Conservation (phyloP, 2,888 invertebrate genomes). For the Epistrophe grossulariae region DNA sequence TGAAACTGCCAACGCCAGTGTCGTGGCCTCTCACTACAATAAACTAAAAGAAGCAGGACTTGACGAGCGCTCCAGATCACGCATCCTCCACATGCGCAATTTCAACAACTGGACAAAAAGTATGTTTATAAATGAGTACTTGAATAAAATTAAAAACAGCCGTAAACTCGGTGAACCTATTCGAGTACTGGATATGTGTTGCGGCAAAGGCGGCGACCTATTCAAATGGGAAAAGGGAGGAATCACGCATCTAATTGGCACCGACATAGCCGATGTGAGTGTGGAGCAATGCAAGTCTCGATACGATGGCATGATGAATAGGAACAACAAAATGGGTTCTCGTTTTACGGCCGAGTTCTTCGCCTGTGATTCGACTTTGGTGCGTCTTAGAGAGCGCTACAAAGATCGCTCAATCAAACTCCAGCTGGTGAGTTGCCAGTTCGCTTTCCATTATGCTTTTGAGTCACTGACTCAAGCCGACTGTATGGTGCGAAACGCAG, state of each 20-base stretch:
- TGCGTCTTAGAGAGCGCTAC: constrained; percentile 90
- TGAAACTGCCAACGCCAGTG: constrained; percentile 79
- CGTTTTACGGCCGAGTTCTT: constrained; percentile 95
- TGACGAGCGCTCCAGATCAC: constrained; percentile 91
- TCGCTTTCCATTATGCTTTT: constrained; percentile 98
- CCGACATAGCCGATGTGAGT: constrained; percentile 96
- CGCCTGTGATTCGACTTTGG: constrained; percentile 95
- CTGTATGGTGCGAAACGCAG: constrained; percentile 95
- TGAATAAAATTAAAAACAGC: constrained; percentile 87
- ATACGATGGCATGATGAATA: constrained; percentile 88
- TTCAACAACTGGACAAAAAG: constrained; percentile 99
- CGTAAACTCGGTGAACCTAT: constrained; percentile 88
- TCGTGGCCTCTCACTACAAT: constrained; percentile 97
- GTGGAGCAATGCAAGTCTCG: constrained; percentile 95
- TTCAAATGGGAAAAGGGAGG: constrained; percentile 96
- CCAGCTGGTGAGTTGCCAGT: constrained; percentile 98
- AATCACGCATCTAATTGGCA: constrained; percentile 93
- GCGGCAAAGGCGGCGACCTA: constrained; percentile 99
- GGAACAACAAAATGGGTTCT: constrained; percentile 81
- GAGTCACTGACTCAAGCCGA: constrained; percentile 95
- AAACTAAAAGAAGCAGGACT: constrained; percentile 92
- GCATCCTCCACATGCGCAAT: constrained; percentile 96
- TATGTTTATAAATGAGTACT: constrained; percentile 94
- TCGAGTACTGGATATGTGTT: constrained; percentile 95
- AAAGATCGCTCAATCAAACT: constrained; percentile 91